A percentile compares a stretch with the other conserved stretches of the same genome.
Evolutionary conservation across 2,888 invertebrate genomes (phyloP).

Genomic region (Deilephila elpenor): DNA sequence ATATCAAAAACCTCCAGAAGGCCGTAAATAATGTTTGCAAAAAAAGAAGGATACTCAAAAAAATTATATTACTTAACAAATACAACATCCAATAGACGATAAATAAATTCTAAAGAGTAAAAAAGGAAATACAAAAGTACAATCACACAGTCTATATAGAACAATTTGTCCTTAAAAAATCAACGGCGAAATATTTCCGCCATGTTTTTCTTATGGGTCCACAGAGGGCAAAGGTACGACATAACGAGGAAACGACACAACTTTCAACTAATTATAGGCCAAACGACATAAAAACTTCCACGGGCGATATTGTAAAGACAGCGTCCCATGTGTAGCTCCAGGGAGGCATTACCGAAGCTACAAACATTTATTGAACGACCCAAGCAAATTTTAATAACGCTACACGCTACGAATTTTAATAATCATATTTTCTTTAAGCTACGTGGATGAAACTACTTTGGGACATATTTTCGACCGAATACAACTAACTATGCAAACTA

Average conservation of each 20-base stretch:
- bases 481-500: not conserved
- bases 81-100: no score
- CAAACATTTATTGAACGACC: conserved; percentile 20
- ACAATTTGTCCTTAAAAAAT: not conserved
- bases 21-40: no score
- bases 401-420: conserved; percentile 15
- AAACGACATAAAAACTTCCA: not conserved
- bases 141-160: not conserved
- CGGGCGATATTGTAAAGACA: conserved; percentile 3
- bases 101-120: not conserved
- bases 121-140: not conserved
- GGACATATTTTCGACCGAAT: conserved; percentile 7
- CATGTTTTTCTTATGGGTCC: conserved; percentile 1
- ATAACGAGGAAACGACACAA: conserved; percentile 1
- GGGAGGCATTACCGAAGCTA: not conserved
- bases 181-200: not conserved
- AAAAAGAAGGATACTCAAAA: no score
- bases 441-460: conserved; percentile 9
- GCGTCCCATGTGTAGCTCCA: not conserved
- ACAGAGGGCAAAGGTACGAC: not conserved
- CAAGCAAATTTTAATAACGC: conserved; percentile 19
- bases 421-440: conserved; percentile 16
- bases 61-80: no score
- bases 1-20: no score
- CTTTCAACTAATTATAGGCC: conserved; percentile 1